A percentile compares a stretch with the other conserved stretches of the same genome.
Conservation (phyloP, 2,888 invertebrate genomes). For the Cosmia trapezina region DNA sequence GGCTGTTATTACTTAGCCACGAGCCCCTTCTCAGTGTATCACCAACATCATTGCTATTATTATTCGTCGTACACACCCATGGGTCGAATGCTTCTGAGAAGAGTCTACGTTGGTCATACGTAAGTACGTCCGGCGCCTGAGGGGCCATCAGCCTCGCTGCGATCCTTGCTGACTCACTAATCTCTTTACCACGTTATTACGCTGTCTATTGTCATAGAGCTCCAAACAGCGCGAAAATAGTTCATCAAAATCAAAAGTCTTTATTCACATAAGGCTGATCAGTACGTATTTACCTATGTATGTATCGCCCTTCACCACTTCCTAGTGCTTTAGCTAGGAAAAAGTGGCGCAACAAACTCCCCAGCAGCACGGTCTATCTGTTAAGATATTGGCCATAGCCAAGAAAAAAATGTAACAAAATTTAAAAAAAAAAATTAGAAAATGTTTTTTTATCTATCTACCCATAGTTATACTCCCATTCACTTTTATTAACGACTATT, state of each 20-base stretch:
- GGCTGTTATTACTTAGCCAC: no score
- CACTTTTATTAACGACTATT: background rate
- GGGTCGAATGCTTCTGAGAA: slow-evolving; percentile 44
- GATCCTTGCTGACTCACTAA: slow-evolving; percentile 18
- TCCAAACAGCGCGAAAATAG: background rate
- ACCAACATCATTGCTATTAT: slow-evolving; percentile 23
- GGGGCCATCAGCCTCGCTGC: slow-evolving; percentile 27
- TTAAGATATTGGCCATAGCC: no score
- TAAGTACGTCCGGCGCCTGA: slow-evolving; percentile 31
- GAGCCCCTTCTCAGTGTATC: background rate
- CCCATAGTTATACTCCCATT: no score
- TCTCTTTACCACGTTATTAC: slow-evolving; percentile 2
- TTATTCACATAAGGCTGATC: no score
- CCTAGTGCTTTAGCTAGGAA: background rate
- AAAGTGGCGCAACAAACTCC: background rate
- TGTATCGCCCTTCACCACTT: background rate
- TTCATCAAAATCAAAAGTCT: background rate
- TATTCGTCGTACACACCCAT: slow-evolving; percentile 29
- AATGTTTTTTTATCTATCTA: no score
- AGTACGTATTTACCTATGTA: no score
- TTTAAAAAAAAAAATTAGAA: no score
- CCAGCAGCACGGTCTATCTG: no score
- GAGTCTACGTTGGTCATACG: slow-evolving; percentile 24
- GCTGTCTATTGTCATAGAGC: background rate
- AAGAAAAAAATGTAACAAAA: no score